Conservation (phyloP, 2,888 invertebrate genomes). For the Argyresthia albistria region DNA sequence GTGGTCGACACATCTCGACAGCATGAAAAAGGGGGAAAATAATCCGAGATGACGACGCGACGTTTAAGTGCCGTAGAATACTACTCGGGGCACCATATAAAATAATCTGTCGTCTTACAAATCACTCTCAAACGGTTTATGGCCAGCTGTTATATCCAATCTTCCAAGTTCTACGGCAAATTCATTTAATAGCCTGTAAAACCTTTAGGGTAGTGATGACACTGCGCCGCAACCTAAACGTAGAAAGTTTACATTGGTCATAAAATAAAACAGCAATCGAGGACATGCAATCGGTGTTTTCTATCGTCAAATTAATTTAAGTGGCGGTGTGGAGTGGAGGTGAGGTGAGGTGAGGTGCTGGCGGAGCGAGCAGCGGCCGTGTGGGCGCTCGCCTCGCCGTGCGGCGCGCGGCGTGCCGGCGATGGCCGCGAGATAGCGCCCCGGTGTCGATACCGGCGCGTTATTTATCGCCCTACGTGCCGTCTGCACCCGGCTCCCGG, state of each 20-base stretch:
- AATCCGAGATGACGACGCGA: constrained; percentile 47
- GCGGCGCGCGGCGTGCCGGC: constrained; percentile 18
- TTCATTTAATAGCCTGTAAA: background rate
- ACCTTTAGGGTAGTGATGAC: background rate
- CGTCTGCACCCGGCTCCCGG: constrained; percentile 7
- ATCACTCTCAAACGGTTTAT: constrained; percentile 33
- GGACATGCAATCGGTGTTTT: constrained; percentile 30
- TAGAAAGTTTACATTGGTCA: constrained; percentile 24
- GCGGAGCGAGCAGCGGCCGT: constrained; percentile 22
- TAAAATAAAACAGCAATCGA: constrained; percentile 17
- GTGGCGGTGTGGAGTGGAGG: constrained; percentile 20
- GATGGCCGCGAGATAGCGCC: constrained; percentile 35
- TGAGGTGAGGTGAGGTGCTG: too few species aligned
- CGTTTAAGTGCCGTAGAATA: constrained; percentile 45
- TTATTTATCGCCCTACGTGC: constrained; percentile 31
- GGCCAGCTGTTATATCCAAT: constrained; percentile 21
- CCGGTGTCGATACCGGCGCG: constrained; percentile 37
- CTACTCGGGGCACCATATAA: constrained; percentile 51
- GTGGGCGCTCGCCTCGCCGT: constrained; percentile 23
- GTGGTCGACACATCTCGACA: constrained; percentile 60
- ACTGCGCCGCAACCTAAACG: background rate
- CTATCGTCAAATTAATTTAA: constrained; percentile 44
- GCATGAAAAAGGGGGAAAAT: constrained; percentile 45
- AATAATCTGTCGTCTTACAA: constrained; percentile 51
- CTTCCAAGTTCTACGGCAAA: background rate